Conservation (phyloP, 2,113 vertebrate species). For the Anas platyrhynchos region DNA sequence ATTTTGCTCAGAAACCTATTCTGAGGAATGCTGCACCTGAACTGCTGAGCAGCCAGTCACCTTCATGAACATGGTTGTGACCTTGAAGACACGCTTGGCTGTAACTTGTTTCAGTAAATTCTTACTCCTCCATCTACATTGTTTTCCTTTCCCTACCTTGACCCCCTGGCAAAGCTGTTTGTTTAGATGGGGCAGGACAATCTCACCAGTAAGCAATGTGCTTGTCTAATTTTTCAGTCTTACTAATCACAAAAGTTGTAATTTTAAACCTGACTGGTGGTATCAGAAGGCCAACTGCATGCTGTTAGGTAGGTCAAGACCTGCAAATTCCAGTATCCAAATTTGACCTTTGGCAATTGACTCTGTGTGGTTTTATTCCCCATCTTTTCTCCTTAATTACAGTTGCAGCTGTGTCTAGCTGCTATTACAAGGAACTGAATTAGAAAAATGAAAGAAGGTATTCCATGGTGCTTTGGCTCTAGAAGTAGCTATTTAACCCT, state of each 20-base stretch:
- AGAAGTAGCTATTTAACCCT: not conserved
- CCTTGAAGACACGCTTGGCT: not conserved
- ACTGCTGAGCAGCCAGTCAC: not conserved
- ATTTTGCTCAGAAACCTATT: not conserved
- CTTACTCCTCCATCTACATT: not conserved
- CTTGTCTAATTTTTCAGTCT: slow-evolving; percentile 20
- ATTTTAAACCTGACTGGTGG: slow-evolving; percentile 13
- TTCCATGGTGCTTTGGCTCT: slow-evolving; percentile 8
- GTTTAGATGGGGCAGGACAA: not conserved
- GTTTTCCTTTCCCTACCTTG: not conserved
- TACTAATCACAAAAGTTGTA: slow-evolving; percentile 15
- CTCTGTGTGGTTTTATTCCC: slow-evolving; percentile 9
- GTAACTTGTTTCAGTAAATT: not conserved
- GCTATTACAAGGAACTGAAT: slow-evolving; percentile 10
- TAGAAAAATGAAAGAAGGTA: slow-evolving; percentile 31
- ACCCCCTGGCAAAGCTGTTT: not conserved
- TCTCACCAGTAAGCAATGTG: not conserved
- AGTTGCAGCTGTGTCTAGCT: not conserved
- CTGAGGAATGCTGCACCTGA: not conserved
- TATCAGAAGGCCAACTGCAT: slow-evolving; percentile 2
- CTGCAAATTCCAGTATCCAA: slow-evolving; percentile 3
- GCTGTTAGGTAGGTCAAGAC: slow-evolving; percentile 6
- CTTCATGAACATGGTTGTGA: slow-evolving; percentile 5
- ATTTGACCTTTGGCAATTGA: slow-evolving; percentile 44
- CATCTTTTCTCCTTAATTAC: slow-evolving; percentile 34